A percentile compares a stretch with the other conserved stretches of the same genome.
phyloP scores from a whole-genome alignment of 2,888 invertebrate genomes.

The Stramonita haemastoma region DNA sequence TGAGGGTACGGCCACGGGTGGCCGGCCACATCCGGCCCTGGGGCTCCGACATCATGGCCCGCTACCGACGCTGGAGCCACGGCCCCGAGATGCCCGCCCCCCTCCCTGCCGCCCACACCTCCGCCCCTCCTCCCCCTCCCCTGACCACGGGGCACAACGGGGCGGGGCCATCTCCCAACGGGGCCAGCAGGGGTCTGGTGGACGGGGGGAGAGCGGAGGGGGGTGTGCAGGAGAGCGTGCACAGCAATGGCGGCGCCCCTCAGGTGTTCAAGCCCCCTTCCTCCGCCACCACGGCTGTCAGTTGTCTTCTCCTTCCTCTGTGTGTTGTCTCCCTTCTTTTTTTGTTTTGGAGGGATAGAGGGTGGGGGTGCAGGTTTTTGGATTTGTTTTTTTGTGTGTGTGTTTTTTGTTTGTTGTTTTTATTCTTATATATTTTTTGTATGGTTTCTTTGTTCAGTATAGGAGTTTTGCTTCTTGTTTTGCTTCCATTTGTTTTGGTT shows the following conservation, averaged over 20 bases:
- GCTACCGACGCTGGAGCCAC: conserved; percentile 26
- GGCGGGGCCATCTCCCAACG: neutral
- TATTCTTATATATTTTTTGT: neutral
- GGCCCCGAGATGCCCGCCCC: neutral
- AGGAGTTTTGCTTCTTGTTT: neutral
- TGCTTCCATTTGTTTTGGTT: neutral
- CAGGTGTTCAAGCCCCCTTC: conserved; percentile 35
- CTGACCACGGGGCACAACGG: no score
- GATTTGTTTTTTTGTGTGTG: neutral
- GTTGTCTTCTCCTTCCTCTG: conserved; percentile 23
- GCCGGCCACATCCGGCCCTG: conserved; percentile 24
- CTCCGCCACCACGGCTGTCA: conserved; percentile 15
- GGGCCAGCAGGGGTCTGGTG: neutral
- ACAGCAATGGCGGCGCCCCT: conserved; percentile 31
- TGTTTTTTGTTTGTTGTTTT: neutral
- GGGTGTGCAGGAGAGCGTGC: neutral
- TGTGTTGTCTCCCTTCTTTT: neutral
- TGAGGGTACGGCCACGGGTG: conserved; percentile 55
- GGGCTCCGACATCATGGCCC: conserved; percentile 19
- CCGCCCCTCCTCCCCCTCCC: neutral
- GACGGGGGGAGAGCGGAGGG: conserved; percentile 12
- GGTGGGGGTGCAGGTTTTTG: neutral
- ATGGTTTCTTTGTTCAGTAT: neutral
- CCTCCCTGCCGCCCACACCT: neutral
- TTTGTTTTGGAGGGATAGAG: neutral